These are phyloP conservation scores for Plebejus anna DNA, from an alignment of 2,888 invertebrate genomes.

Conservation along the genomic window DNA sequence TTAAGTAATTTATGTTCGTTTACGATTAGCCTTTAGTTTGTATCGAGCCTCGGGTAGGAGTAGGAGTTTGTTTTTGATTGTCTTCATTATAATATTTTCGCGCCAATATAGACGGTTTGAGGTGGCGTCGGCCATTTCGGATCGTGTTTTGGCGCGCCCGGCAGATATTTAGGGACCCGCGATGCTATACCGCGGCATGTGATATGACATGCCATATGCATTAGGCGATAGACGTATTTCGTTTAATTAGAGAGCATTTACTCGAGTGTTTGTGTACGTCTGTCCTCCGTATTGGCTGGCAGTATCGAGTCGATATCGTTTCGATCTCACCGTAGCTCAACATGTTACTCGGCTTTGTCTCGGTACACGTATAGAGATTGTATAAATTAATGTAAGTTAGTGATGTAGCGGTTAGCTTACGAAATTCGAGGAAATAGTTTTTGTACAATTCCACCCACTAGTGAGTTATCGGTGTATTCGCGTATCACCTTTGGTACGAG, in stretches of 20 bases:
- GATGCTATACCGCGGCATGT: slow-evolving; percentile 33
- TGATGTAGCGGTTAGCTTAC: slow-evolving; percentile 63
- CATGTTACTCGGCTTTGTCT: slow-evolving; percentile 25
- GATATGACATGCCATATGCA: slow-evolving; percentile 47
- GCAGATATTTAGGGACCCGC: background rate
- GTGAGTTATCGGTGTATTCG: slow-evolving; percentile 52
- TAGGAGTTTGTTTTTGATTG: slow-evolving; percentile 29
- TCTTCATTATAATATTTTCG: background rate
- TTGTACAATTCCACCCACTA: slow-evolving; percentile 72
- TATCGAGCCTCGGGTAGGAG: slow-evolving; percentile 45
- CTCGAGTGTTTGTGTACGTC: slow-evolving; percentile 7
- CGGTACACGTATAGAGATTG: slow-evolving; percentile 43
- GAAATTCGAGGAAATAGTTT: slow-evolving; percentile 66
- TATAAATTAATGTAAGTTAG: slow-evolving; percentile 67
- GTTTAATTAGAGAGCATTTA: slow-evolving; percentile 29
- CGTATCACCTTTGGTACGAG: slow-evolving; percentile 47
- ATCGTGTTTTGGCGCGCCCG: background rate
- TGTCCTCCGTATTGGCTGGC: slow-evolving; percentile 1
- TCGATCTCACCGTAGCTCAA: slow-evolving; percentile 37
- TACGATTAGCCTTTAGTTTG: slow-evolving; percentile 41
- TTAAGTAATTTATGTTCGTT: slow-evolving; percentile 66
- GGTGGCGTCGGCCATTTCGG: background rate
- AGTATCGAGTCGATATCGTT: slow-evolving; percentile 27
- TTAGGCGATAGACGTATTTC: slow-evolving; percentile 38
- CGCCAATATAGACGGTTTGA: background rate